phyloP scores from a whole-genome alignment of 2,113 vertebrate species.

The Jacana jacana region DNA sequence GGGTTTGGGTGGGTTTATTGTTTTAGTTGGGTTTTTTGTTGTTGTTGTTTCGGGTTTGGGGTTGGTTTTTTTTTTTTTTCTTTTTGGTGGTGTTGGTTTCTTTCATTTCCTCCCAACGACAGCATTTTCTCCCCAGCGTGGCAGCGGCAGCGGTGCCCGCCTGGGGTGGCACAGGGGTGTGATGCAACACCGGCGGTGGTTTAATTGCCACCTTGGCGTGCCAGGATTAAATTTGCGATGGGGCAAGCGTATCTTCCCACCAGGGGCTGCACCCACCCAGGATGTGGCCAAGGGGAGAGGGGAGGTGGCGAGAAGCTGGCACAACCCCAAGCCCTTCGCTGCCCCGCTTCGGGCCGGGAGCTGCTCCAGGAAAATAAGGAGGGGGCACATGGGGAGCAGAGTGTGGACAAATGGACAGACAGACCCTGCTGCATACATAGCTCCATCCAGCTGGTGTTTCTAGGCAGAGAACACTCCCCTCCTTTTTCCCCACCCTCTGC shows the following conservation, averaged over 20 bases:
- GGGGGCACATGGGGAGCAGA: background rate
- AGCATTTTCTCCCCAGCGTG: background rate
- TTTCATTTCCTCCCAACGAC: background rate
- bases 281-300: background rate
- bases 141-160: background rate
- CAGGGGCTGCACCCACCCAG: background rate
- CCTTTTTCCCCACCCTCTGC: too few species aligned
- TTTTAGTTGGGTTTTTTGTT: background rate
- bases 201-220: background rate
- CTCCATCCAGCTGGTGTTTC: background rate
- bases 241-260: background rate
- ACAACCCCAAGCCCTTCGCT: fast-evolving
- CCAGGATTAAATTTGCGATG: background rate
- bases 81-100: background rate
- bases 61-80: background rate
- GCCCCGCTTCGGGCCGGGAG: background rate
- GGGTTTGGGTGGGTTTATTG: background rate
- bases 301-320: background rate
- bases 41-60: background rate
- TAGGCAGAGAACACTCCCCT: background rate
- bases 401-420: fast-evolving
- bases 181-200: background rate
- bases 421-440: background rate
- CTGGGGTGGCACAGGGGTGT: background rate
- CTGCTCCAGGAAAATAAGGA: background rate